A percentile compares a stretch with the other conserved stretches of the same genome.
Conservation (phyloP, 2,888 invertebrate genomes). For the Nipponacmea schrenckii region DNA sequence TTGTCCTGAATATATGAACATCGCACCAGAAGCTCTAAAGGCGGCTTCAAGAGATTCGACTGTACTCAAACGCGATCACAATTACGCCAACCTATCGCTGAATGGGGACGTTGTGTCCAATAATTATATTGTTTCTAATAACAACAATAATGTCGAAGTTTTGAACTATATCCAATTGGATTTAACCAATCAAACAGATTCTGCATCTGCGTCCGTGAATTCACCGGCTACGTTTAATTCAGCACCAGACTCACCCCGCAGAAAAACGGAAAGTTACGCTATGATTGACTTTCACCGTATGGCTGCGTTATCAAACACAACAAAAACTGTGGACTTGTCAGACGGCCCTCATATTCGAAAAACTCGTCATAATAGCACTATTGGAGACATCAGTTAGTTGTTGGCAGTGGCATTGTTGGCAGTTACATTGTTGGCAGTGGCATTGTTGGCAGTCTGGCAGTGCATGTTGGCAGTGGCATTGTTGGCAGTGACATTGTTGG, state of each 20-base stretch:
- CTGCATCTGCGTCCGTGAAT: conserved; percentile 39
- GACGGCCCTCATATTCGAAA: conserved; percentile 72
- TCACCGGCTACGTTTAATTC: conserved; percentile 49
- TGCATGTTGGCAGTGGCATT: too few relatives aligned
- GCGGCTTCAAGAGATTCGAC: conserved; percentile 10
- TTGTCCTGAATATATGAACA: conserved; percentile 50
- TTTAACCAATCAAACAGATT: conserved; percentile 45
- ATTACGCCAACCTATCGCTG: conserved; percentile 31
- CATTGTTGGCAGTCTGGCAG: too few relatives aligned
- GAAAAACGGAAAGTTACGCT: conserved; percentile 76
- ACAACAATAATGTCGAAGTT: conserved; percentile 31
- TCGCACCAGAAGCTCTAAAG: conserved; percentile 39
- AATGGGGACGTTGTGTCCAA: conserved; percentile 9
- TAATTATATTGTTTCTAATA: background rate
- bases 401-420: too few relatives aligned
- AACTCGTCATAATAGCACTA: conserved; percentile 60
- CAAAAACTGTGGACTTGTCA: conserved; percentile 77
- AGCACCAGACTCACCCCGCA: conserved; percentile 54
- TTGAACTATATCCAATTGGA: conserved; percentile 58
- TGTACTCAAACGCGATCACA: conserved; percentile 15
- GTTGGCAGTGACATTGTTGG: too few relatives aligned
- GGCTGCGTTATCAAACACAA: conserved; percentile 85
- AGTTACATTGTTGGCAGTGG: too few relatives aligned
- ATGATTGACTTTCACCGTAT: conserved; percentile 95
- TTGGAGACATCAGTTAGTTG: conserved; percentile 37